phyloP scores from a whole-genome alignment of 2,888 invertebrate genomes.

The Hypercompe scribonia region DNA sequence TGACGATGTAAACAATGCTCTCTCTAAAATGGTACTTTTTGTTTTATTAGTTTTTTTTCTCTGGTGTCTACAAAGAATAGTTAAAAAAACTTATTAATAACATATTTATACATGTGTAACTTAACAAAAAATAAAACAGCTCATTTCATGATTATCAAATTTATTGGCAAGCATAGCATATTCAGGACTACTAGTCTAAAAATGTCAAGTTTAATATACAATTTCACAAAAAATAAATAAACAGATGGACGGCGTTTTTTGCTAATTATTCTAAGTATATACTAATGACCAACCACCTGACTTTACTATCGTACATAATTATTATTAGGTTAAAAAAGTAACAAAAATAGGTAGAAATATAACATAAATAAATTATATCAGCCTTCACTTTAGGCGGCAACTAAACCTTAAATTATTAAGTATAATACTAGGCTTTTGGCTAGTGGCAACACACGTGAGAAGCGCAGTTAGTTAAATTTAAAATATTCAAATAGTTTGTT shows the following conservation, averaged over 20 bases:
- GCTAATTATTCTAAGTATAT: conserved; percentile 8
- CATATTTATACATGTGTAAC: too few species aligned
- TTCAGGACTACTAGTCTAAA: conserved; percentile 7
- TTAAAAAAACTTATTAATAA: too few species aligned
- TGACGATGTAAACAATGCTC: too few species aligned
- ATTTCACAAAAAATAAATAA: conserved; percentile 2
- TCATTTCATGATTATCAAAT: conserved; percentile 25
- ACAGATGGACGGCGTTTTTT: not conserved
- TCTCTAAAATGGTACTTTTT: too few species aligned
- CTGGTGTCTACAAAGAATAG: too few species aligned
- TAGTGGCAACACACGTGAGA: not conserved
- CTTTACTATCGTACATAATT: conserved; percentile 5
- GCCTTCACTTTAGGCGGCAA: conserved; percentile 13
- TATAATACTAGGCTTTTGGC: not conserved
- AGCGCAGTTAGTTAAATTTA: not conserved
- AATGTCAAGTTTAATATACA: conserved; percentile 1
- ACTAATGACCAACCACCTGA: conserved; percentile 1
- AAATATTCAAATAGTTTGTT: not conserved
- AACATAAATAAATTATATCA: conserved; percentile 1
- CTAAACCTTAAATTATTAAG: not conserved
- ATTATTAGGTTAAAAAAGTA: not conserved
- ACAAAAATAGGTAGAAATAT: not conserved
- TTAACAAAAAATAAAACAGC: not conserved
- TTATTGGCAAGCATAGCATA: conserved; percentile 38
- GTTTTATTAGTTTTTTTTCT: too few species aligned